A percentile compares a stretch with the other conserved stretches of the same genome.
Evolutionary conservation across 2,888 invertebrate genomes (phyloP).

Genomic region (Latrodectus elegans): DNA sequence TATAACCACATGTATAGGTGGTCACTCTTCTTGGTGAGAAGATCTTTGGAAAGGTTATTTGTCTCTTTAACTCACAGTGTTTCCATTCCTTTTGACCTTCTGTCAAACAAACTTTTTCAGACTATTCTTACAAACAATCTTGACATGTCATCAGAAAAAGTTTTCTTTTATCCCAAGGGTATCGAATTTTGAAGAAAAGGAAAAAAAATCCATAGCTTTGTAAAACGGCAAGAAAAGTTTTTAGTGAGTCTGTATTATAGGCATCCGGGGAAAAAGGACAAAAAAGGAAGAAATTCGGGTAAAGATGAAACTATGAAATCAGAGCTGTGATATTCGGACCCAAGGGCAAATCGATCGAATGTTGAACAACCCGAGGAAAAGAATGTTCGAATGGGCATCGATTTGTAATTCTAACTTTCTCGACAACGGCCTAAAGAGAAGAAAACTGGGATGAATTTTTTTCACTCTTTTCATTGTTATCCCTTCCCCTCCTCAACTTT

Average conservation of each 20-base stretch:
- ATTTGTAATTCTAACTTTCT: constrained; percentile 67
- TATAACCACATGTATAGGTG: no score
- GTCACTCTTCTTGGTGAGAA: no score
- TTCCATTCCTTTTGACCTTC: constrained; percentile 12
- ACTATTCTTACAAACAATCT: constrained; percentile 47
- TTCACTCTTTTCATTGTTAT: constrained; percentile 10
- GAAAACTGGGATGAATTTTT: constrained; percentile 52
- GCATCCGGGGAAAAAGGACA: background rate
- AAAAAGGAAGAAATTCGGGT: background rate
- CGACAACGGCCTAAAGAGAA: constrained; percentile 60
- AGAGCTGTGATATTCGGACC: constrained; percentile 51
- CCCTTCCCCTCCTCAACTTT: constrained; percentile 7
- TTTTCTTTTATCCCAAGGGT: constrained; percentile 28
- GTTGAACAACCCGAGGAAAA: constrained; percentile 36
- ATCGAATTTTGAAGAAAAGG: constrained; percentile 41
- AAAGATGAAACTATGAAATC: constrained; percentile 47
- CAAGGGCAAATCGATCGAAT: constrained; percentile 45
- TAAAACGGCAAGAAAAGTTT: constrained; percentile 33
- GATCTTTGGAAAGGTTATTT: no score
- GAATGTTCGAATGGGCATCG: constrained; percentile 62
- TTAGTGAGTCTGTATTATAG: constrained; percentile 28
- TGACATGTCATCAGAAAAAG: constrained; percentile 52
- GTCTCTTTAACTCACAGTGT: no score
- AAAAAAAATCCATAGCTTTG: constrained; percentile 37
- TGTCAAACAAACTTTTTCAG: constrained; percentile 47